Evolutionary conservation across 2,888 invertebrate species (phyloP).

Genomic region (Platycheirus rosarum): DNA sequence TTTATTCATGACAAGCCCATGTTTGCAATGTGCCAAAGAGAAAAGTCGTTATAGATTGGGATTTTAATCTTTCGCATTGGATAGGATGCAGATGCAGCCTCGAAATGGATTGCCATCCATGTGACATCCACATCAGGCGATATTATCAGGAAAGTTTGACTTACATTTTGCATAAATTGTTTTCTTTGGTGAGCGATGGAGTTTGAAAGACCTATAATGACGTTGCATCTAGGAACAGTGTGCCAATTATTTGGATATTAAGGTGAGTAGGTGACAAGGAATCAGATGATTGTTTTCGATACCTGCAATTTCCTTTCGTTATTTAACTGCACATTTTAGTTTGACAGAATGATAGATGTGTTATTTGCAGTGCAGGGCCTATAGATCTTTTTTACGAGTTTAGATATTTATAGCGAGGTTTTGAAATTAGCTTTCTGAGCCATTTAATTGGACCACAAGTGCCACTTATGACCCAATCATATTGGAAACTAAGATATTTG

Average conservation of each 20-base stretch:
- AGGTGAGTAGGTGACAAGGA: background rate
- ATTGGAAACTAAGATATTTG: too few species aligned
- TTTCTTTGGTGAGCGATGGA: background rate
- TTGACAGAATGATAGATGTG: too few species aligned
- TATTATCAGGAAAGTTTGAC: slow-evolving; percentile 29
- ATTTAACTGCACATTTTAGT: too few species aligned
- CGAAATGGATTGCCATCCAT: slow-evolving; percentile 20
- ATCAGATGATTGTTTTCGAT: too few species aligned
- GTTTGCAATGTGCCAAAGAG: slow-evolving; percentile 10
- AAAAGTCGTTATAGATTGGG: background rate
- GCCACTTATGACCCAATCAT: too few species aligned
- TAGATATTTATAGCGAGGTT: too few species aligned
- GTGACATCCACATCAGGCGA: slow-evolving; percentile 39
- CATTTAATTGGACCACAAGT: too few species aligned
- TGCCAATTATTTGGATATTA: slow-evolving; percentile 2
- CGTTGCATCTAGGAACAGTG: background rate
- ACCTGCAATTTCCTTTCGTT: too few species aligned
- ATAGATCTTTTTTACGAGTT: too few species aligned
- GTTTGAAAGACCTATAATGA: background rate
- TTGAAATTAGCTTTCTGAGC: too few species aligned
- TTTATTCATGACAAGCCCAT: slow-evolving; percentile 31
- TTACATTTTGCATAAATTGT: slow-evolving; percentile 1
- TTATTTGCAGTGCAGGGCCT: too few species aligned
- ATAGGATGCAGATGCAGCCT: slow-evolving; percentile 4
- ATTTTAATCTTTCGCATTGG: slow-evolving; percentile 10